These are phyloP conservation scores for Lacanobia oleracea DNA, from an alignment of 2,888 invertebrate genomes.

Conservation along the genomic window DNA sequence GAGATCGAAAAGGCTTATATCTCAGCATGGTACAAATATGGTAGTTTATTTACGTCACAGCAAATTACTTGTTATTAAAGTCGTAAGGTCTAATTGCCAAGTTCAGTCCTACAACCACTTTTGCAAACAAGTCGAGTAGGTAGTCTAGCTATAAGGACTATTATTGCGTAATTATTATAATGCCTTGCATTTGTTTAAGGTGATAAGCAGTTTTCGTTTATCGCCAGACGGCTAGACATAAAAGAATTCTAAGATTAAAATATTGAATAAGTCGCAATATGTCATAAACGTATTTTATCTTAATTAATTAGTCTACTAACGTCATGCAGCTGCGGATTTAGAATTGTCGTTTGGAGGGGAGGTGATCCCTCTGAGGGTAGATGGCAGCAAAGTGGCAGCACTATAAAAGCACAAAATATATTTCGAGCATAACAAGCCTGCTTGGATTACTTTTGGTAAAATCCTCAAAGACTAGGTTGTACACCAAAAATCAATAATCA, in stretches of 20 bases:
- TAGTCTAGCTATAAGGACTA: neutral
- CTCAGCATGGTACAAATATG: neutral
- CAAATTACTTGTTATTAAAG: neutral
- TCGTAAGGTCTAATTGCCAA: neutral
- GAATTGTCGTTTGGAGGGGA: no score
- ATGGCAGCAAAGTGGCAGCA: no score
- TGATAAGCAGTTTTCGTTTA: constrained; percentile 27
- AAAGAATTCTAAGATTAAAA: constrained; percentile 8
- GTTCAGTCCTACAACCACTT: constrained; percentile 13
- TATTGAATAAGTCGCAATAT: neutral
- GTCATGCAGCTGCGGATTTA: no score
- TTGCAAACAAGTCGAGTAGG: neutral
- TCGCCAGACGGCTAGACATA: neutral
- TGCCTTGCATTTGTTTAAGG: neutral
- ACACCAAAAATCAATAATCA: no score
- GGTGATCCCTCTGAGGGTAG: no score
- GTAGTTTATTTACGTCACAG: neutral
- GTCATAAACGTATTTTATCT: neutral
- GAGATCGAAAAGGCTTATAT: no score
- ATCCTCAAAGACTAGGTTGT: no score
- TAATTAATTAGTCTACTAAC: neutral
- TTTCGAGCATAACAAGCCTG: no score
- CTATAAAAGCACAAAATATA: no score
- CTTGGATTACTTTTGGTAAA: no score
- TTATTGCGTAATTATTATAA: neutral